Base-by-base conservation (phyloP, 1,140 invertebrate genomes). In the Pseudomyrmex flavicornis region DNA sequence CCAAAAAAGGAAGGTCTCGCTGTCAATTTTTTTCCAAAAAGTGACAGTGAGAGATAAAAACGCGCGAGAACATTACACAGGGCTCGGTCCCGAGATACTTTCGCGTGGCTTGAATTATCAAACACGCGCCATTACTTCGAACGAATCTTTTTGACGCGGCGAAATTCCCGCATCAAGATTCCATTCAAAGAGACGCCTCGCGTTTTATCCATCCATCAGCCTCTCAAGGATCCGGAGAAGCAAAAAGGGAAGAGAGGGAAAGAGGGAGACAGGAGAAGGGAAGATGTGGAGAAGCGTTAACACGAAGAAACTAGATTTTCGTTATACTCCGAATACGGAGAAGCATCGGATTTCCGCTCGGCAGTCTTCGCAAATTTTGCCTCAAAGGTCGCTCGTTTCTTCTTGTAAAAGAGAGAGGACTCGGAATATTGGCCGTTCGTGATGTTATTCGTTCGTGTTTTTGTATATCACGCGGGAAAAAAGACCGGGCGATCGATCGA, bases 391-490 rank as follows among this genome's bases (percentile, higher is more conserved):
- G 35, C 13, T 3, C 3, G 1, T 9, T 7, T 20, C 48, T n/a
- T 63, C 22, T 44, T 62, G 59, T 26, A 35, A 35, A 35, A 35
- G 10, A 22, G 22, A 66, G 61, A 65, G 65, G 54, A 50, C 59
- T 61, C 48, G 20, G 35, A 83, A 22, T 22, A 79, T 79, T 61
- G 52, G 83, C 50, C 58, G 59, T 54, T 48, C 17, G 48, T 54
- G 76, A 84, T 82, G 80, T 82, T 82, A 70, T 72, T 82, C 76
- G 63, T n/a, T 44, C 63, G 59, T 84, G 63, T 80, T 84, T 84
- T 72, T 69, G 56, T 65, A 7, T 35, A 56, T 26, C 48, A 1
- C 20, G 50, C 44, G 26, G 20, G 22, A 54, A 44, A 65, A 20
- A 35, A 35, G 35, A 35, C 35, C 35, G 54, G 10, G 61, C n/a